Conservation (phyloP, 2,113 vertebrate genomes). For the Nothocercus nigrocapillus region DNA sequence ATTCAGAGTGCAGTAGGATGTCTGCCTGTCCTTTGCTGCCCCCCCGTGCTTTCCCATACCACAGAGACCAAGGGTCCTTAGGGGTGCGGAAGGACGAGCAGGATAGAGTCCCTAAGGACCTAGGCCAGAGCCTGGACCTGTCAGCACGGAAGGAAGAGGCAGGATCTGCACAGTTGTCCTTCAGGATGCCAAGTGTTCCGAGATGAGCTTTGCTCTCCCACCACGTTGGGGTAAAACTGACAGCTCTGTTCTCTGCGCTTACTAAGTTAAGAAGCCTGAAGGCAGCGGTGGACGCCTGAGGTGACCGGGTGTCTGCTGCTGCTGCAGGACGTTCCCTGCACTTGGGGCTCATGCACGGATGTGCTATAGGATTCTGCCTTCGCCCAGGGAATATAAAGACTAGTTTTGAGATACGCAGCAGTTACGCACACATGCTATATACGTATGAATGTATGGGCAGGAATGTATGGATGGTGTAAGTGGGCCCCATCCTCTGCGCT, state of each 20-base stretch:
- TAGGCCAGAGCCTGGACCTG: not conserved
- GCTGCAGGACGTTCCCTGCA: not conserved
- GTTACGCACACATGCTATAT: not conserved
- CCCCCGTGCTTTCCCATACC: not conserved
- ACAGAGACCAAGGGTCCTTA: not conserved
- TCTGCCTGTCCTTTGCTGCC: not conserved
- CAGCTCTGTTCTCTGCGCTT: accelerated
- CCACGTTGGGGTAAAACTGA: not conserved
- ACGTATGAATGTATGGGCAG: not conserved
- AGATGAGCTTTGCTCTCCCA: not conserved
- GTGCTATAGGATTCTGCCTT: accelerated
- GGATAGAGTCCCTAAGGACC: not conserved
- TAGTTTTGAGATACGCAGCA: not conserved
- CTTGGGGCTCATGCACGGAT: accelerated
- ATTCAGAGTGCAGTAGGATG: not conserved
- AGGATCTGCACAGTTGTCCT: not conserved
- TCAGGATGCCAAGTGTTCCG: not conserved
- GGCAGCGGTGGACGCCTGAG: not conserved
- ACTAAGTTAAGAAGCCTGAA: not conserved
- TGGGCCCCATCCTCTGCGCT: accelerated
- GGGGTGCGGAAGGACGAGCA: not conserved
- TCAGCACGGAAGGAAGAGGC: not conserved
- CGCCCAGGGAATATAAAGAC: not conserved
- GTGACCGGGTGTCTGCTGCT: accelerated
- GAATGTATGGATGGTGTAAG: not conserved